Percentiles rank a stretch among this genome's conserved stretches.
Evolutionary conservation across 2,888 invertebrate species (phyloP).

Genomic region (Deilephila elpenor): DNA sequence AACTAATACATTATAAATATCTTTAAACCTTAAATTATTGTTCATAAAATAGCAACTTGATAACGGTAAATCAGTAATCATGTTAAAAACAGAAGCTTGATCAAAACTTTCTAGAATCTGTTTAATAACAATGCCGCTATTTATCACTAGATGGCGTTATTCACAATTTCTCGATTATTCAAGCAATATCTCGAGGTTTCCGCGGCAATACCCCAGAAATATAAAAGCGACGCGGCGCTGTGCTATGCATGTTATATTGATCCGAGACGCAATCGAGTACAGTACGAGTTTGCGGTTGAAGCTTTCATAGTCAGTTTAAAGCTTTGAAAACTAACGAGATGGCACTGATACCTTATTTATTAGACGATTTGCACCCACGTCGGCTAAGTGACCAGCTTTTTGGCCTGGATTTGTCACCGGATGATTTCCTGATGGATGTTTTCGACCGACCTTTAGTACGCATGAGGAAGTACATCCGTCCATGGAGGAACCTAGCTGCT

Average conservation of each 20-base stretch:
- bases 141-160: slow-evolving; percentile 39
- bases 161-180: slow-evolving; percentile 37
- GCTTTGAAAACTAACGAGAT: slow-evolving; percentile 46
- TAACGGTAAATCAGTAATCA: no score
- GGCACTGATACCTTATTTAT: slow-evolving; percentile 71
- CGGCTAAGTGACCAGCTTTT: slow-evolving; percentile 71
- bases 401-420: slow-evolving; percentile 66
- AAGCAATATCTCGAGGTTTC: slow-evolving; percentile 37
- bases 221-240: slow-evolving; percentile 57
- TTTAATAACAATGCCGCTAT: slow-evolving; percentile 30
- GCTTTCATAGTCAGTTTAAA: background rate
- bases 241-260: slow-evolving; percentile 45
- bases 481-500: slow-evolving; percentile 73
- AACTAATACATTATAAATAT: background rate
- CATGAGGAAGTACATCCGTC: slow-evolving; percentile 64
- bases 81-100: no score
- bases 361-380: slow-evolving; percentile 66
- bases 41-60: no score
- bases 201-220: slow-evolving; percentile 37
- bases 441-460: slow-evolving; percentile 63
- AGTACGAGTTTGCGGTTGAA: slow-evolving; percentile 32
- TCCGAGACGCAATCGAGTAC: slow-evolving; percentile 39
- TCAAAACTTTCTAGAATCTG: background rate
- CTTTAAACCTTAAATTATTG: no score
- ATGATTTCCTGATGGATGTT: slow-evolving; percentile 69